Percentiles rank a stretch among this genome's conserved stretches.
Conservation (phyloP, 2,113 vertebrate genomes). For the Pomatorhinus ruficollis region DNA sequence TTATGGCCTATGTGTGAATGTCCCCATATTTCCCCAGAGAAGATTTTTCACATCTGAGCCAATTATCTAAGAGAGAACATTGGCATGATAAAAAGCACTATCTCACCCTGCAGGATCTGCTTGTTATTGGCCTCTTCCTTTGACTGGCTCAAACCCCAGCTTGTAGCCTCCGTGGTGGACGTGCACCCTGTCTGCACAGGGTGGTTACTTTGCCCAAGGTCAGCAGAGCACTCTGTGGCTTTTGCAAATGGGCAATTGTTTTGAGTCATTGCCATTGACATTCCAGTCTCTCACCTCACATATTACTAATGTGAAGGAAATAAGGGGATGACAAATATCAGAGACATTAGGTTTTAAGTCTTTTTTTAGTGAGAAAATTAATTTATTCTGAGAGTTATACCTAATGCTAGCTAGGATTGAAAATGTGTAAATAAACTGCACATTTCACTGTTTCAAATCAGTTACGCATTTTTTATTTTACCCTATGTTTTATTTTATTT, state of each 20-base stretch:
- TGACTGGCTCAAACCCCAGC: background rate
- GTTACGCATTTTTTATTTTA: background rate
- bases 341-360: background rate
- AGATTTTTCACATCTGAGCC: background rate
- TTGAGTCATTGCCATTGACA: background rate
- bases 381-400: background rate
- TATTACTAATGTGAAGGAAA: background rate
- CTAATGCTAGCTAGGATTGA: background rate
- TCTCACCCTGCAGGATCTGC: background rate
- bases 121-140: background rate
- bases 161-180: rapidly evolving
- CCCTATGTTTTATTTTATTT: background rate
- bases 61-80: background rate
- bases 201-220: background rate
- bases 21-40: background rate
- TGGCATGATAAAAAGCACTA: background rate
- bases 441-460: background rate
- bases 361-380: background rate
- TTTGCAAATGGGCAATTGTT: background rate
- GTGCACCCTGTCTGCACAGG: rapidly evolving
- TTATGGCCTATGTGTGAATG: background rate
- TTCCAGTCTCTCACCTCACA: rapidly evolving
- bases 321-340: background rate
- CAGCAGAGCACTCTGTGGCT: background rate
- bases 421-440: background rate